Base-by-base conservation (phyloP, 2,888 invertebrate genomes). In the Seira ritae region DNA sequence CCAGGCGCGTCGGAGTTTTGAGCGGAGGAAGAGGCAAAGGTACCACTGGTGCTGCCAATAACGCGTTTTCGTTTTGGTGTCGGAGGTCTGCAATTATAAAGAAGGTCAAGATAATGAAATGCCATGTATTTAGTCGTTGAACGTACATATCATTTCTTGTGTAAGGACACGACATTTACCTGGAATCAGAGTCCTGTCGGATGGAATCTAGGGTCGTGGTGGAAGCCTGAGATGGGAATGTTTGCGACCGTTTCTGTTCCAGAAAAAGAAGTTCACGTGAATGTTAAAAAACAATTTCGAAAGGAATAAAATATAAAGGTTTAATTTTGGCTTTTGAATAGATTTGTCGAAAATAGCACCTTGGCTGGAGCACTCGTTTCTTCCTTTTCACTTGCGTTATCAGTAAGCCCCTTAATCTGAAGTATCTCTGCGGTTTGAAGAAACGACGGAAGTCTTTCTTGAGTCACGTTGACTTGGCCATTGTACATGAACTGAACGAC, bases 401-500 rank as follows among this genome's bases (percentile, higher is more conserved):
- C 94, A 68, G 95, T 95, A 85, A 95, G 92, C 78, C 95, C 95
- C 90, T 95, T 95, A 74, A 95, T 94, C 89, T 95, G 94, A 89
- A 95, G 91, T 85, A 95, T 91, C 90, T 95, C 95, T 3, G 95
- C 95, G 19, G 95, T 95, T 88, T 94, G 94, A 72, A 95, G 92
- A 91, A 95, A 95, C 82, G 95, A 95, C 87, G 94, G 94, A 88
- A 95, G 91, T 86, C 95, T 94, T 90, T 95, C 95, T 90, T 95
- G 95, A 89, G 94, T 94, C 66, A 96, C 95, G 89, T 95, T 95
- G 6, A 96, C 95, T 92, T 96, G 95, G 79, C 96, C 96, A 89
- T 92, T 94, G 90, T 96, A 96, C 94, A 96, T 95, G 89, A 96
- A 96, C 90, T 95, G 94, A 55, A 96, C 93, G 84, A 96, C 93